phyloP scores from a whole-genome alignment of 2,797 vertebrate genomes.

The Thamnophis elegans region DNA sequence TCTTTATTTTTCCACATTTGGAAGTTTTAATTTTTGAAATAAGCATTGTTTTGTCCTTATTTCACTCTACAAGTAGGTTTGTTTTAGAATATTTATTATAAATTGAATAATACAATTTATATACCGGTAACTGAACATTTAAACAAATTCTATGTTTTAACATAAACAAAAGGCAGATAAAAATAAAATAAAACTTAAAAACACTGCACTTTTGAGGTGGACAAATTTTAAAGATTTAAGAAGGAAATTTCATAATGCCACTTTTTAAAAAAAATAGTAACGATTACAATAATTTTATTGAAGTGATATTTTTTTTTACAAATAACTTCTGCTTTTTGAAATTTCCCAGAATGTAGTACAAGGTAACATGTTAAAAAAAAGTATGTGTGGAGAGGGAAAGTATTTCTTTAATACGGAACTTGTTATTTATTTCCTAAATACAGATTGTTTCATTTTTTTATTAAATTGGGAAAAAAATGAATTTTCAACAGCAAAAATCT shows the following conservation, averaged over 20 bases:
- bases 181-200: slow-evolving; percentile 4
- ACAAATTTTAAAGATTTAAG: not conserved
- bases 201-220: not conserved
- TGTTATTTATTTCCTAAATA: not conserved
- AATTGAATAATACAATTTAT: not conserved
- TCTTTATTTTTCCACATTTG: not conserved
- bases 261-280: not conserved
- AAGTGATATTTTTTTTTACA: not conserved
- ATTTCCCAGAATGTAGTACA: not conserved
- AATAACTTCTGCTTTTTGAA: not conserved
- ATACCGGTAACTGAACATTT: not conserved
- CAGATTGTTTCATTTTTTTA: not conserved
- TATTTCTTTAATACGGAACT: not conserved
- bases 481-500: not conserved
- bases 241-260: not conserved
- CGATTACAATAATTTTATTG: not conserved
- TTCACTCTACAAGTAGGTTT: not conserved
- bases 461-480: not conserved
- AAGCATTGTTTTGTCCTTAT: not conserved
- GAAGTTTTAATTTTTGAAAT: not conserved
- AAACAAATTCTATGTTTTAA: not conserved
- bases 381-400: not conserved
- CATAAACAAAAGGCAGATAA: not conserved
- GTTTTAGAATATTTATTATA: not conserved
- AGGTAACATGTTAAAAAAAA: not conserved